These are phyloP conservation scores for Temnothorax unifasciatus DNA, from an alignment of 2,888 invertebrate species.

Conservation along the genomic window DNA sequence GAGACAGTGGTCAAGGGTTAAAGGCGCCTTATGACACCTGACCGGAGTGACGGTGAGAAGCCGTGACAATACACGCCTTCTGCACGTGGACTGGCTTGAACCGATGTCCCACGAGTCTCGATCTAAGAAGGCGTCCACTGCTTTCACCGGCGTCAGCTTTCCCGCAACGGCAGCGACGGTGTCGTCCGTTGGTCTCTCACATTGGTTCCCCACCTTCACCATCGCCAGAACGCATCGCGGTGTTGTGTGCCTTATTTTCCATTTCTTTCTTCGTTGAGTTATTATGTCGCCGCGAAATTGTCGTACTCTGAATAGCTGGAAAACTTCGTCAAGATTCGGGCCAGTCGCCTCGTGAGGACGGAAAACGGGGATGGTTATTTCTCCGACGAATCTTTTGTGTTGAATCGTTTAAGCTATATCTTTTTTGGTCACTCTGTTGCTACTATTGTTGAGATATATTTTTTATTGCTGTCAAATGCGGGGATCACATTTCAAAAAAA, in stretches of 20 bases:
- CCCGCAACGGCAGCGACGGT: constrained; percentile 72
- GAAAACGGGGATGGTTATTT: background rate
- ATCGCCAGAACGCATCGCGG: constrained; percentile 61
- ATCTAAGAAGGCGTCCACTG: constrained; percentile 76
- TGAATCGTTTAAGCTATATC: constrained; percentile 6
- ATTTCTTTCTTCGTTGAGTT: constrained; percentile 66
- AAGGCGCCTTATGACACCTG: background rate
- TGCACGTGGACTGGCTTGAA: constrained; percentile 77
- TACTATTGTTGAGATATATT: background rate
- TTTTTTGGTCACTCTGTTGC: constrained; percentile 3
- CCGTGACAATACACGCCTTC: constrained; percentile 59
- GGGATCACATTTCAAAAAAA: background rate
- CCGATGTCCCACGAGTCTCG: constrained; percentile 71
- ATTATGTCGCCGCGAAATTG: constrained; percentile 20
- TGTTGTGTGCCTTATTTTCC: constrained; percentile 44
- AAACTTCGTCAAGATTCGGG: constrained; percentile 13
- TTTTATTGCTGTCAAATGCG: background rate
- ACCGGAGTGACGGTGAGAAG: constrained; percentile 4
- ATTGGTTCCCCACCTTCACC: constrained; percentile 70
- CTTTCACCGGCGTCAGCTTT: constrained; percentile 85
- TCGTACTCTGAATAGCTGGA: constrained; percentile 37
- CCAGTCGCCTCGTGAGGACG: constrained; percentile 1
- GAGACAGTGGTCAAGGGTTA: background rate
- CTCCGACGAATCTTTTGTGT: background rate
- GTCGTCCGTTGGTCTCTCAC: constrained; percentile 69